These are phyloP conservation scores for Macquaria ambigua DNA, from an alignment of 2,113 vertebrate genomes.

Conservation along the genomic window DNA sequence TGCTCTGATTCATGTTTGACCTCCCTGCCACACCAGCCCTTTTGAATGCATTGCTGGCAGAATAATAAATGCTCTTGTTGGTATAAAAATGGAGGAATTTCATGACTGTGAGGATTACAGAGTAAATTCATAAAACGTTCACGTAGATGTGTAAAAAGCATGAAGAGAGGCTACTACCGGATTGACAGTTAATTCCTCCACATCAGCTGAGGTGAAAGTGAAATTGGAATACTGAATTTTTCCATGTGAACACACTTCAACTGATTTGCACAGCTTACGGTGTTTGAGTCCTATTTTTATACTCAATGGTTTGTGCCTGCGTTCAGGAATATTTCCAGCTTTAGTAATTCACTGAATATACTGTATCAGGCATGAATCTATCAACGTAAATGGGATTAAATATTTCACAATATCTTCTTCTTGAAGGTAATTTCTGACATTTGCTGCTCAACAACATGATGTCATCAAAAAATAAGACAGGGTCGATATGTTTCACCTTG, in stretches of 20 bases:
- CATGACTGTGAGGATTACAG: slow-evolving; percentile 37
- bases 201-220: slow-evolving; percentile 41
- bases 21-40: slow-evolving; percentile 47
- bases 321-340: slow-evolving; percentile 36
- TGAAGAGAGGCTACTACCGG: slow-evolving; percentile 17
- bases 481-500: slow-evolving; percentile 51
- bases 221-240: slow-evolving; percentile 34
- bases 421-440: slow-evolving; percentile 50
- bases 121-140: slow-evolving; percentile 47
- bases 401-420: slow-evolving; percentile 35
- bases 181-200: slow-evolving; percentile 45
- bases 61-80: slow-evolving; percentile 65
- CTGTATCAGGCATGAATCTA: slow-evolving; percentile 18
- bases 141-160: slow-evolving; percentile 48
- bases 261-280: slow-evolving; percentile 43
- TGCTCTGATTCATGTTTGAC: slow-evolving; percentile 75
- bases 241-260: slow-evolving; percentile 33
- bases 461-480: slow-evolving; percentile 38
- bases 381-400: slow-evolving; percentile 44
- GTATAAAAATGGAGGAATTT: slow-evolving; percentile 57
- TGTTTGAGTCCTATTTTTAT: slow-evolving; percentile 48
- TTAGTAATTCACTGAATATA: slow-evolving; percentile 31
- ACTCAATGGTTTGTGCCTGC: slow-evolving; percentile 28
- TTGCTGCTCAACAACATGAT: slow-evolving; percentile 37
- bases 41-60: slow-evolving; percentile 38